These are phyloP conservation scores for Apomyelois bistriatella DNA, from an alignment of 2,888 invertebrate species.

Conservation along the genomic window DNA sequence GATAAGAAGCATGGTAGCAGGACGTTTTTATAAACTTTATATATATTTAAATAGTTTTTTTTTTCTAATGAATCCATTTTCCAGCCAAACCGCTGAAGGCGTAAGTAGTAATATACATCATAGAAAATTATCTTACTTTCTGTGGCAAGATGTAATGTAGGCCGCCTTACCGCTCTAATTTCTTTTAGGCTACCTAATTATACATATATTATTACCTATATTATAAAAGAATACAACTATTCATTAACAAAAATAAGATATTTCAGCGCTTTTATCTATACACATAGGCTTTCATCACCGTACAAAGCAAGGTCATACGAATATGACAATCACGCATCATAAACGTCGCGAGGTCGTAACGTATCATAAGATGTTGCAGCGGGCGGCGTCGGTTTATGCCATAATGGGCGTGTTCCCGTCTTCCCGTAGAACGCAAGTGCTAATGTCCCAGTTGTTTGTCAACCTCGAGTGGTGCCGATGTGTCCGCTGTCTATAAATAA, in stretches of 20 bases:
- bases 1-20: no score
- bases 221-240: no score
- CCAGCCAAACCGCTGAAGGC: no score
- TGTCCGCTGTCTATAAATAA: constrained; percentile 61
- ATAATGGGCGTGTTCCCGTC: constrained; percentile 50
- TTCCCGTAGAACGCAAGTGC: constrained; percentile 32
- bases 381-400: constrained; percentile 29
- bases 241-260: background rate
- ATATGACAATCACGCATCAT: background rate
- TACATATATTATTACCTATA: no score
- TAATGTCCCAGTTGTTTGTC: constrained; percentile 64
- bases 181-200: no score
- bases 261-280: background rate
- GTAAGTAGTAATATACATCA: no score
- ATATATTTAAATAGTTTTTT: no score
- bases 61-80: no score
- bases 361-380: background rate
- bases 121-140: no score
- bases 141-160: no score
- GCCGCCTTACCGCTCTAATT: no score
- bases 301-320: background rate
- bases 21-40: no score
- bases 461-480: constrained; percentile 56
- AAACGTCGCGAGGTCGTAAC: background rate
- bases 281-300: background rate